phyloP scores from a whole-genome alignment of 2,113 vertebrate genomes.

The Corythaixoides concolor region DNA sequence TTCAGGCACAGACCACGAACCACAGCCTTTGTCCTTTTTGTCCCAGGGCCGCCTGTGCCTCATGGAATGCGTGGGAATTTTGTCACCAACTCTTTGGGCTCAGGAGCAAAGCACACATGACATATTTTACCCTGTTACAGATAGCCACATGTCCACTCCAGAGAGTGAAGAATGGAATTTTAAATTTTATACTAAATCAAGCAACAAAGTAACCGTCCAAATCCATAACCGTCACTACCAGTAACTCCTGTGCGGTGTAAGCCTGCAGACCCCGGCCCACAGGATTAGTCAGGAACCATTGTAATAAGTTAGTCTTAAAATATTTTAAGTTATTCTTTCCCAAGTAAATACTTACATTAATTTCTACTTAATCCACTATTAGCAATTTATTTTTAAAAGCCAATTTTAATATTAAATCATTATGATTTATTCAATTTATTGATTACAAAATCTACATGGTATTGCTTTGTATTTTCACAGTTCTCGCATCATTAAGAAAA shows the following conservation, averaged over 20 bases:
- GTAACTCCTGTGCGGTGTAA: background rate
- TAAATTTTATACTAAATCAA: background rate
- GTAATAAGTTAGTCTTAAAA: background rate
- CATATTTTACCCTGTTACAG: background rate
- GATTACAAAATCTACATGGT: constrained; percentile 36
- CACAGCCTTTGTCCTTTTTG: background rate
- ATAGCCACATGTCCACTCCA: background rate
- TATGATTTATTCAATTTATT: constrained; percentile 4
- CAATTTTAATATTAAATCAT: constrained; percentile 25
- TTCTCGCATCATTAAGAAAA: constrained; percentile 60
- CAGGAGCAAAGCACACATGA: background rate
- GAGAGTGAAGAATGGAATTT: background rate
- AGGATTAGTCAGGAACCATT: background rate
- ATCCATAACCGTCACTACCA: background rate
- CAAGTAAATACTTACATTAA: constrained; percentile 1
- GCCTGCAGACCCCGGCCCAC: background rate
- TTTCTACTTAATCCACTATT: constrained; percentile 10
- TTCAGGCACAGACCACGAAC: background rate
- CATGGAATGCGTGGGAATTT: background rate
- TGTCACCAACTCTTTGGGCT: background rate
- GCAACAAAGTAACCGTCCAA: background rate
- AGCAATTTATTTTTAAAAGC: constrained; percentile 24
- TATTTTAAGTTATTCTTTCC: background rate
- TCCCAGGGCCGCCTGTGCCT: background rate
- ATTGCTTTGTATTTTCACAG: constrained; percentile 63